Evolutionary conservation across 2,888 invertebrate species (phyloP).

Genomic region (Epinotia demarniana): DNA sequence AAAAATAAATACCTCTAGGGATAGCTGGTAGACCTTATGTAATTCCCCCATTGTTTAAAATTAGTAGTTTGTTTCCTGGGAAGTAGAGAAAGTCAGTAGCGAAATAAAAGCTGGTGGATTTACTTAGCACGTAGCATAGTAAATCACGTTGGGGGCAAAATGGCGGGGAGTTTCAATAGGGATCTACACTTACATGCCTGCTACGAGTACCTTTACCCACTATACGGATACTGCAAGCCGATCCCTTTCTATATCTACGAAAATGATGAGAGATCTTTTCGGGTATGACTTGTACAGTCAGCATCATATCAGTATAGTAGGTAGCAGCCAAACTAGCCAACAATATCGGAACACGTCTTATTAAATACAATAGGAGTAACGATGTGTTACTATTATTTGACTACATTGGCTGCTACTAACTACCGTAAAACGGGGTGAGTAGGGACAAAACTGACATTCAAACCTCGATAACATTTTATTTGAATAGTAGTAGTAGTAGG

Average conservation of each 20-base stretch:
- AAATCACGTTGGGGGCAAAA: conserved; percentile 38
- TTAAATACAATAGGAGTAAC: too few species aligned
- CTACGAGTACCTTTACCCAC: conserved; percentile 3
- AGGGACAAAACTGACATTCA: too few species aligned
- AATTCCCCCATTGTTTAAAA: background rate
- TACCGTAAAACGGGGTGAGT: too few species aligned
- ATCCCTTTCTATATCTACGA: background rate
- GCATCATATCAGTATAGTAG: too few species aligned
- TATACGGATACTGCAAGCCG: background rate
- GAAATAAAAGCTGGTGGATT: conserved; percentile 15
- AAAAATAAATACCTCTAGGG: background rate
- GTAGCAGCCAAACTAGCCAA: too few species aligned
- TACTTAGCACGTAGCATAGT: conserved; percentile 36
- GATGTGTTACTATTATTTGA: too few species aligned
- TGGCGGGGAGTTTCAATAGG: conserved; percentile 28
- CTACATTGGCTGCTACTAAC: too few species aligned
- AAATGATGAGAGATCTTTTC: background rate
- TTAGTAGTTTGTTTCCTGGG: background rate
- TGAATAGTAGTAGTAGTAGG: too few species aligned
- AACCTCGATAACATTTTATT: too few species aligned
- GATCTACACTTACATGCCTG: conserved; percentile 1
- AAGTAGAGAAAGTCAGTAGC: background rate
- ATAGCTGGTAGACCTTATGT: background rate
- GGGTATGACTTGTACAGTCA: background rate
- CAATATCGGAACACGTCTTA: too few species aligned